Percentiles rank a stretch among this genome's conserved stretches.
Conservation (phyloP, 2,888 invertebrate species). For the Timema podura region DNA sequence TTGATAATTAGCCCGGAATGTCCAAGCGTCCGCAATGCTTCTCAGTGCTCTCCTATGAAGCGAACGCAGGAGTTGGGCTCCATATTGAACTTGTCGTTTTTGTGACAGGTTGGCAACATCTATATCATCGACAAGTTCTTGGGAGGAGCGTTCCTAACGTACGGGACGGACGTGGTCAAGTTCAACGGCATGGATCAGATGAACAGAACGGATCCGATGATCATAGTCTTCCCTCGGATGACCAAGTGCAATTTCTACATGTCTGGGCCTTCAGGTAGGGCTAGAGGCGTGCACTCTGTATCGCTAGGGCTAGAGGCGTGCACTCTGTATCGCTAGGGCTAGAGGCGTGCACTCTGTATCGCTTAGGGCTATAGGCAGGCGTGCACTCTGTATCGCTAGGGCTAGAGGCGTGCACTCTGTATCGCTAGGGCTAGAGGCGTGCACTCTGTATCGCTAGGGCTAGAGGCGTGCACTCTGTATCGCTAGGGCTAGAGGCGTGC, state of each 20-base stretch:
- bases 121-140: slow-evolving; percentile 83
- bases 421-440: too few relatives aligned
- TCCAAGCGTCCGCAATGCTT: too few relatives aligned
- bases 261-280: slow-evolving; percentile 65
- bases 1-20: too few relatives aligned
- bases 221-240: slow-evolving; percentile 70
- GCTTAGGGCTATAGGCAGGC: not conserved
- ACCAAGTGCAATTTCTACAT: slow-evolving; percentile 91
- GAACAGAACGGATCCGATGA: slow-evolving; percentile 81
- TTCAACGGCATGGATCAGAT: slow-evolving; percentile 84
- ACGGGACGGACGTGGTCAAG: slow-evolving; percentile 79
- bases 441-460: too few relatives aligned
- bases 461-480: too few relatives aligned
- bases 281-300: not conserved
- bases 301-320: not conserved
- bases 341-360: too few relatives aligned
- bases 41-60: too few relatives aligned
- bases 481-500: too few relatives aligned
- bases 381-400: not conserved
- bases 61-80: too few relatives aligned
- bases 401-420: too few relatives aligned
- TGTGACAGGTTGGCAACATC: slow-evolving; percentile 68
- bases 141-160: slow-evolving; percentile 78
- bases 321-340: too few relatives aligned
- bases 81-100: not conserved